These are phyloP conservation scores for Manis pentadactyla DNA, from an alignment of 2,797 vertebrate genomes.

Conservation along the genomic window DNA sequence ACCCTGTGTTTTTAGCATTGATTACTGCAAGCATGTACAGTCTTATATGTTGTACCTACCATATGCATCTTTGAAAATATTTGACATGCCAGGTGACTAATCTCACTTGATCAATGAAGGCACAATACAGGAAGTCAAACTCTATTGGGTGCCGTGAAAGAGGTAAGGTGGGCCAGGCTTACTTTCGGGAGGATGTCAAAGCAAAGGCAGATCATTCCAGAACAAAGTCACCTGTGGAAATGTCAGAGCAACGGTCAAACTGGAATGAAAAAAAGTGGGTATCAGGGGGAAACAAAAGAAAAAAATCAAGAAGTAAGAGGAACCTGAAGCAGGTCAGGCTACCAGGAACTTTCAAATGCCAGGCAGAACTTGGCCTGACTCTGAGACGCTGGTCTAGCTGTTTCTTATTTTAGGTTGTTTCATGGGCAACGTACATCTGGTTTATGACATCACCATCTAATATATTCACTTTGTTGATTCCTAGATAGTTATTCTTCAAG, in stretches of 20 bases:
- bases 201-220: background rate
- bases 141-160: background rate
- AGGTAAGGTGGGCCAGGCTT: background rate
- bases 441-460: background rate
- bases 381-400: background rate
- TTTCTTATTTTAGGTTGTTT: background rate
- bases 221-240: too few species aligned
- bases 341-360: background rate
- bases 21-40: background rate
- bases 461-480: background rate
- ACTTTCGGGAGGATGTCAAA: background rate
- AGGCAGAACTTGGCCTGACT: background rate
- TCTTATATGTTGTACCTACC: background rate
- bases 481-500: background rate
- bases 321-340: background rate
- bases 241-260: background rate
- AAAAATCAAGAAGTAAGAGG: background rate
- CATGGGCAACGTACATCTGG: background rate
- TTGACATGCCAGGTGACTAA: background rate
- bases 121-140: background rate
- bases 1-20: slow-evolving; percentile 36
- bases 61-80: background rate
- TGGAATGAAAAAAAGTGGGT: background rate
- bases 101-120: background rate
- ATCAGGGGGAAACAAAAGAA: background rate